Conservation (phyloP, 2,113 vertebrate genomes). For the Sorex araneus region DNA sequence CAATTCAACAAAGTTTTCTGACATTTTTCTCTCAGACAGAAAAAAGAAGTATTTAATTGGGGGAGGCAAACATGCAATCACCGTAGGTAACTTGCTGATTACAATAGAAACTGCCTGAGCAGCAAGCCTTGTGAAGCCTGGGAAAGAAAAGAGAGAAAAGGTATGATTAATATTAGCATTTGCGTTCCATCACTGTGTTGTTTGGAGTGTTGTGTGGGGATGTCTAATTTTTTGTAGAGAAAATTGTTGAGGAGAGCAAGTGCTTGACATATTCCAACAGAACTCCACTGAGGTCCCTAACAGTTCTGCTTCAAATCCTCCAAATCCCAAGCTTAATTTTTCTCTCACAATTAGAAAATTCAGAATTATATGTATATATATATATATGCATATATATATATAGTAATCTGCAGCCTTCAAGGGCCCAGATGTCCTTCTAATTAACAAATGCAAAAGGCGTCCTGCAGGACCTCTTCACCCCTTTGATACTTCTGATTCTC, state of each 20-base stretch:
- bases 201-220: constrained; percentile 82
- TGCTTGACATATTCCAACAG: constrained; percentile 66
- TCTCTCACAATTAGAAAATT: constrained; percentile 68
- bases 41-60: constrained; percentile 96
- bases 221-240: constrained; percentile 83
- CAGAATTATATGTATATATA: constrained; percentile 40
- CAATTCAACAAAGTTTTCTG: constrained; percentile 92
- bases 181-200: constrained; percentile 71
- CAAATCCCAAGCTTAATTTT: constrained; percentile 33
- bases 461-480: not conserved
- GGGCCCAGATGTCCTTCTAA: not conserved
- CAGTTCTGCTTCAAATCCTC: constrained; percentile 46
- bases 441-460: constrained; percentile 5
- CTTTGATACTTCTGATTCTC: not conserved
- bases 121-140: constrained; percentile 91
- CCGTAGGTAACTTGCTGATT: constrained; percentile 95
- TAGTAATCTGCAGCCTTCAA: constrained; percentile 43
- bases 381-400: too few species aligned
- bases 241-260: constrained; percentile 80
- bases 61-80: constrained; percentile 95
- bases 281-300: constrained; percentile 60
- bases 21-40: constrained; percentile 94
- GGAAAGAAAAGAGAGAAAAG: constrained; percentile 86
- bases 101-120: constrained; percentile 95
- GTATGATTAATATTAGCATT: constrained; percentile 87